These are phyloP conservation scores for Xenotilapia caudafasciata DNA, from an alignment of 2,113 vertebrate species.

Conservation along the genomic window DNA sequence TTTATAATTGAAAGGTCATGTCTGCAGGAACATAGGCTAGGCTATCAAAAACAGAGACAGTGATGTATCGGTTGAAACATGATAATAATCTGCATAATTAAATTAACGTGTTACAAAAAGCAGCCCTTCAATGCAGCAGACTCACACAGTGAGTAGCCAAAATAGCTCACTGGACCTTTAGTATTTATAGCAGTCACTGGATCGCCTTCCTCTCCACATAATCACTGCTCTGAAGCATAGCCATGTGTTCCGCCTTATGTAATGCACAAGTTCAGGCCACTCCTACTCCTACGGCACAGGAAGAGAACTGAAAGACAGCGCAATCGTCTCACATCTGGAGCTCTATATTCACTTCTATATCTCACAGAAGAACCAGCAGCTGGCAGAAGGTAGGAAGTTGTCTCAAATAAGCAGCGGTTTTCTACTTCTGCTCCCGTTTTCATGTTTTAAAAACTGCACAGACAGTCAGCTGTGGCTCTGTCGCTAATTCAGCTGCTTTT, in stretches of 20 bases:
- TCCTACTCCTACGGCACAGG: neutral
- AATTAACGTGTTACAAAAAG: neutral
- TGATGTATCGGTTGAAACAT: neutral
- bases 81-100: neutral
- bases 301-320: neutral
- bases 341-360: neutral
- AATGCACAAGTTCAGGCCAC: neutral
- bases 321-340: neutral
- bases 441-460: neutral
- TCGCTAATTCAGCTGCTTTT: neutral
- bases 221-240: neutral
- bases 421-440: neutral
- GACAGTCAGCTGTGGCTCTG: neutral
- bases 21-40: neutral
- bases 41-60: neutral
- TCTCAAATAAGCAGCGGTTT: neutral
- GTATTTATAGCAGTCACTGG: conserved; percentile 14
- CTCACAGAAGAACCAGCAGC: neutral
- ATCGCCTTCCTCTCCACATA: neutral
- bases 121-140: neutral
- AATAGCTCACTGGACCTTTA: neutral
- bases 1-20: neutral
- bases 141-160: neutral
- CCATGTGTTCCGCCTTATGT: neutral
- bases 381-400: conserved; percentile 19